Base-by-base conservation (phyloP, 2,113 vertebrate genomes). In the Calyptomena viridis region DNA sequence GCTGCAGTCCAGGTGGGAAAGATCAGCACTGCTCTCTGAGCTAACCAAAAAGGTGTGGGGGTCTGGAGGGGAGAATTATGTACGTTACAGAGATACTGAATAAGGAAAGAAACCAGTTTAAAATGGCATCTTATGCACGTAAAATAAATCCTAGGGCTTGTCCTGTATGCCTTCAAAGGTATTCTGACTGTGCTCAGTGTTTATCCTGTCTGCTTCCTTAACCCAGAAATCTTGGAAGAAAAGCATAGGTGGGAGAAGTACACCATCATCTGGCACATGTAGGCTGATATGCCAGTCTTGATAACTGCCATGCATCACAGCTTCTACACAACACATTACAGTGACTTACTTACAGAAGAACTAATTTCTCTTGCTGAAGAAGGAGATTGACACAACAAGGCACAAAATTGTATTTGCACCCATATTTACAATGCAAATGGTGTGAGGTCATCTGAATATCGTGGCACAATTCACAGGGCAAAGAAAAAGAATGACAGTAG, bases 1-100 rank as follows among this genome's bases (percentile, higher is more conserved):
- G 82, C 81, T 94, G 71, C 59, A 50, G 84, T 73, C 74, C 74
- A 85, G 82, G 93, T 83, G 89, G 84, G 71, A 89, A 94, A 94
- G 71, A 87, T 79, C 87, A 88, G 49, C 59, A 14, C 30, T 89
- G 49, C 40, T 82, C 35, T 83, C 78, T 76, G 58, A 94, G 78
- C 37, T 91, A 91, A 66, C 63, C 50, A 66, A 58, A 87, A 86
- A 44, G 74, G 71, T 62, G 55, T 87, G 76, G 63, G 37, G 23
- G 39, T 75, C 74, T 72, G 49, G 31, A 91, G 87, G 63, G 71
- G n/a, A 73, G 55, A 76, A 66, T 82, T 69, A 56, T 37, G 63
- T 81, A 44, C 20, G 62, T 69, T 91, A 47, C 11, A 79, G 71
- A 78, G 49, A 72, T 25, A 42, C 22, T 20, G 49, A 89, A 22